Base-by-base conservation (phyloP, 2,888 invertebrate species). In the Cryptocheilus praepositus region DNA sequence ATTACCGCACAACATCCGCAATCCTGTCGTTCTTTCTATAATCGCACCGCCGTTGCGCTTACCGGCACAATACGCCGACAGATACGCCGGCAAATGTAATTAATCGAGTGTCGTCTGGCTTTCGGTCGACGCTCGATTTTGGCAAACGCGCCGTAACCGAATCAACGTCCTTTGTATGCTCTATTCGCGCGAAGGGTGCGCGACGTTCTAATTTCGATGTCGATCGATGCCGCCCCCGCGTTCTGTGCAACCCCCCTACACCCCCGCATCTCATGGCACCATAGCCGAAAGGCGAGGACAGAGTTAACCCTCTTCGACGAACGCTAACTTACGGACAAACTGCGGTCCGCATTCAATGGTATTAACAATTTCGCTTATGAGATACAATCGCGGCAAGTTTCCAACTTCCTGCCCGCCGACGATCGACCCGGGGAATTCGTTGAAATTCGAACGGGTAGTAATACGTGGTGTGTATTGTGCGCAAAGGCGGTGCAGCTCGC, bases 181-280 rank as follows among this genome's bases (percentile, higher is more conserved):
- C 52, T 21, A 21, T 21, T 22, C 52, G 21, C 22, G 52, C 21
- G 21, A 13, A 21, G 22, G 52, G 13, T 7, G 21, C 22, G 52
- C 16, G 21, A 22, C 52, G 52, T 52, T 52, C 52, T 21, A 52
- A 52, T 21, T 52, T 52, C 52, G 22, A 52, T 52, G 49, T 49
- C 49, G 49, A 49, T 49, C 49, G 52, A 52, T 52, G 52, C 22
- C 19, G 5, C 49, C 19, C 49, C 19, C 13, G 7, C 19, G 16
- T 19, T 49, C 49, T 49, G 16, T n/a, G 18, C 19, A 16, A 4
- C n/a, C 19, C 49, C 19, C 49, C 8, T 16, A 16, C 16, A 49
- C 13, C 3, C 49, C 18, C 19, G 16, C 19, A 4, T 46, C 46
- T 11, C 46, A 3, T 36, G 36, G 36, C 36, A 36, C 36, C 36